Evolutionary conservation across 2,888 invertebrate species (phyloP), one percentile per base, ranked within the genome.

Genomic region (Embidobia sp.): DNA sequence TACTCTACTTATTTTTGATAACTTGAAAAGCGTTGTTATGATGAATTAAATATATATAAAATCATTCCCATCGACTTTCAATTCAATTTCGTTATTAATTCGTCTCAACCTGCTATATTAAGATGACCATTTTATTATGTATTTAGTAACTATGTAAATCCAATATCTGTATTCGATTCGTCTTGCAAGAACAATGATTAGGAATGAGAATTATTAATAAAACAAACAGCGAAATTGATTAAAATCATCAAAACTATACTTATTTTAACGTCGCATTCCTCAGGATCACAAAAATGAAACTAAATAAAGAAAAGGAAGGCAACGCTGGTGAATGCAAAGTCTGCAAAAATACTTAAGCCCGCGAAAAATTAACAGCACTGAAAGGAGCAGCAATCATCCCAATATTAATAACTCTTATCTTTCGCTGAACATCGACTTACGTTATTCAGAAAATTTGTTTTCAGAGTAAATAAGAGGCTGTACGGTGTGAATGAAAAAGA

Each of bases 361-460:
- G 15, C 5, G 15, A 55, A 55, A 55, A 46, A 46, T 53, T 15
- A 67, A 55, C 26, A 37, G 11, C 15, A 29, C 18, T 27, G 16
- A 35, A 27, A 48, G 26, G 35, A 55, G 8, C 49, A 10, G 16
- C 27, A 19, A 51, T 44, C 51, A 27, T 53, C 29, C 27, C 35
- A 19, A 48, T 55, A 57, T 64, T 57, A 55, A 73, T 26, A 42
- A 55, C 26, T 48, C 26, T 57, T 44, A 73, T 61, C 42, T 31
- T 35, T 19, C 27, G 16, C 11, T n/a, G 31, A 55, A 63, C 29
- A 53, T 37, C 35, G 55, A 64, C 29, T 63, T 44, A 42, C 13
- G 48, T 64, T 73, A 66, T 72, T 66, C 66, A 67, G 48, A 35
- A 77, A 77, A 77, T 72, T 53, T 77, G 61, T 76, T 74, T 78